These are phyloP conservation scores for Lutjanus campechanus DNA, from an alignment of 2,797 vertebrate species.

Conservation along the genomic window DNA sequence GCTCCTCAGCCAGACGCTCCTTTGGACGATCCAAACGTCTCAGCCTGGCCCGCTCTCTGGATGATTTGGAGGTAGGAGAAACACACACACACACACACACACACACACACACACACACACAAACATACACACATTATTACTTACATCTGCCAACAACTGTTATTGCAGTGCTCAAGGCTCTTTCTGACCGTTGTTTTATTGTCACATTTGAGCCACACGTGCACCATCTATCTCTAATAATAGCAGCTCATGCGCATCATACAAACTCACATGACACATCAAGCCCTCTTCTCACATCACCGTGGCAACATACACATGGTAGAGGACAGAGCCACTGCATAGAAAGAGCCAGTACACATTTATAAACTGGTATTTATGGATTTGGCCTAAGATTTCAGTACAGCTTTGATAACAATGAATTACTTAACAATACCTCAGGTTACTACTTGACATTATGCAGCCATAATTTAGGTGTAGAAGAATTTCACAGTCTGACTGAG, in stretches of 20 bases:
- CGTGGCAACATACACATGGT: slow-evolving; percentile 61
- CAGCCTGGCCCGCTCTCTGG: slow-evolving; percentile 95
- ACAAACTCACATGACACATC: slow-evolving; percentile 60
- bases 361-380: not conserved
- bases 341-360: slow-evolving; percentile 6
- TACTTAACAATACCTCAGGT: not conserved
- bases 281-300: slow-evolving; percentile 54
- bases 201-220: slow-evolving; percentile 60
- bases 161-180: not conserved
- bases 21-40: slow-evolving; percentile 93
- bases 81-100: not conserved
- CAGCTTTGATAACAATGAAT: not conserved
- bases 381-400: not conserved
- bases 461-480: not conserved
- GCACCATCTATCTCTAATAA: slow-evolving; percentile 62
- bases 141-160: not conserved
- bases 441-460: not conserved
- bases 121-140: not conserved
- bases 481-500: not conserved
- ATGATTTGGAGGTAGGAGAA: slow-evolving; percentile 93
- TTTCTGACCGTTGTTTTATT: slow-evolving; percentile 15
- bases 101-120: not conserved
- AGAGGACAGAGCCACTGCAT: slow-evolving; percentile 2
- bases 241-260: slow-evolving; percentile 51
- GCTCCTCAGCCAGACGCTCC: slow-evolving; percentile 89